phyloP scores from a whole-genome alignment of 2,888 invertebrate genomes.

The Lepetodrilus schrolli region DNA sequence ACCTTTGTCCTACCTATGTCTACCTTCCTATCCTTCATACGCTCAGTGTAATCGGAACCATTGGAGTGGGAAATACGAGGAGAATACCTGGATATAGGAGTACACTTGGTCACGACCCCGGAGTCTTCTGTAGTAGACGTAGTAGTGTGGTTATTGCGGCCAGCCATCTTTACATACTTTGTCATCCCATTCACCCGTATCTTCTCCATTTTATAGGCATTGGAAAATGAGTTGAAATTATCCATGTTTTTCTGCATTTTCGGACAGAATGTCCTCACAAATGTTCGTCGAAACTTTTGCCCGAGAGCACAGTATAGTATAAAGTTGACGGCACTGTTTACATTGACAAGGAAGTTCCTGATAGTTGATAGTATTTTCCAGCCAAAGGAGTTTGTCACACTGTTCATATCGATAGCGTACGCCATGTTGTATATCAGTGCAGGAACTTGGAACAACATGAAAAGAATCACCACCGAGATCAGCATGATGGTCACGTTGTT shows the following conservation, averaged over 20 bases:
- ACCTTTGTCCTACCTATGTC: background rate
- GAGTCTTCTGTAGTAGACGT: slow-evolving; percentile 40
- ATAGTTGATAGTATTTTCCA: slow-evolving; percentile 67
- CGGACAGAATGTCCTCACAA: slow-evolving; percentile 69
- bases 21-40: too few relatives aligned
- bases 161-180: slow-evolving; percentile 50
- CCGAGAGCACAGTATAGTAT: slow-evolving; percentile 98
- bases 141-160: slow-evolving; percentile 40
- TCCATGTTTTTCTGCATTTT: slow-evolving; percentile 51
- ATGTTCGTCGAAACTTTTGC: slow-evolving; percentile 86
- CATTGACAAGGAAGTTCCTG: slow-evolving; percentile 90
- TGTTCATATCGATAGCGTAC: slow-evolving; percentile 80
- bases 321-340: slow-evolving; percentile 98
- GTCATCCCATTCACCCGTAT: slow-evolving; percentile 46
- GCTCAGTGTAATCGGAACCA: background rate
- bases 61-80: slow-evolving; percentile 38
- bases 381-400: slow-evolving; percentile 78
- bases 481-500: slow-evolving; percentile 96
- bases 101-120: slow-evolving; percentile 52
- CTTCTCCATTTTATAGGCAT: slow-evolving; percentile 44
- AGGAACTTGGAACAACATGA: slow-evolving; percentile 91
- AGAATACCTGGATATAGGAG: slow-evolving; percentile 54
- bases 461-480: slow-evolving; percentile 93
- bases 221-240: slow-evolving; percentile 62
- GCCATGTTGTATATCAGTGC: slow-evolving; percentile 81